Conservation (phyloP, 2,113 vertebrate species). For the Syngnathoides biaculeatus region DNA sequence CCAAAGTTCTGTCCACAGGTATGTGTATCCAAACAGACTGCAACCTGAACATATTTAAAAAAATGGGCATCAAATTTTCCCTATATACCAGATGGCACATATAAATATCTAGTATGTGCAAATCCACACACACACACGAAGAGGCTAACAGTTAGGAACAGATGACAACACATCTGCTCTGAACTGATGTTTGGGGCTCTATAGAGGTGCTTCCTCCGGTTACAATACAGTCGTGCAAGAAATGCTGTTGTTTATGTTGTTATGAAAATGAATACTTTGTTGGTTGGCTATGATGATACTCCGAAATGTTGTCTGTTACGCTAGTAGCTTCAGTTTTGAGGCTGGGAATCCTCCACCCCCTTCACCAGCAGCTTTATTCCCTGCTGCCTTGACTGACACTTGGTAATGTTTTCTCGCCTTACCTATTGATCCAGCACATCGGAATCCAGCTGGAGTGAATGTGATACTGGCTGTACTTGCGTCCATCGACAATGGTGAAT, state of each 20-base stretch:
- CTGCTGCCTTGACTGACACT: slow-evolving; percentile 29
- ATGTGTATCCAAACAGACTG: too few species aligned
- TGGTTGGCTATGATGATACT: not conserved
- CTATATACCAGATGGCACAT: not conserved
- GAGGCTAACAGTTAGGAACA: slow-evolving; percentile 21
- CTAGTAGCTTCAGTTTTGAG: slow-evolving; percentile 1
- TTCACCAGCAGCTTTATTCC: slow-evolving; percentile 8
- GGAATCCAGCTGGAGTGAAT: slow-evolving; percentile 14
- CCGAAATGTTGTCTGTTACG: slow-evolving; percentile 9
- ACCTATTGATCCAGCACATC: slow-evolving; percentile 40
- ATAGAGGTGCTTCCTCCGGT: not conserved
- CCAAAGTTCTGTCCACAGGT: too few species aligned
- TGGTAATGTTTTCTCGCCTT: slow-evolving; percentile 34
- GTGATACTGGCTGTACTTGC: slow-evolving; percentile 16
- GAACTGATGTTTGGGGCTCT: not conserved
- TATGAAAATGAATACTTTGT: not conserved
- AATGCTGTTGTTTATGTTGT: not conserved
- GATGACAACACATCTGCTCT: slow-evolving; percentile 26
- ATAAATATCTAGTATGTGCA: slow-evolving; percentile 25
- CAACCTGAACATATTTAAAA: too few species aligned
- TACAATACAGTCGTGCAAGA: not conserved
- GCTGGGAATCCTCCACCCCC: slow-evolving; percentile 40
- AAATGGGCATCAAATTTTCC: too few species aligned
- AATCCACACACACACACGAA: too few species aligned
- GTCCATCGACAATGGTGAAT: slow-evolving; percentile 5